phyloP scores from a whole-genome alignment of 2,797 vertebrate genomes.

The Gallirallus australis region DNA sequence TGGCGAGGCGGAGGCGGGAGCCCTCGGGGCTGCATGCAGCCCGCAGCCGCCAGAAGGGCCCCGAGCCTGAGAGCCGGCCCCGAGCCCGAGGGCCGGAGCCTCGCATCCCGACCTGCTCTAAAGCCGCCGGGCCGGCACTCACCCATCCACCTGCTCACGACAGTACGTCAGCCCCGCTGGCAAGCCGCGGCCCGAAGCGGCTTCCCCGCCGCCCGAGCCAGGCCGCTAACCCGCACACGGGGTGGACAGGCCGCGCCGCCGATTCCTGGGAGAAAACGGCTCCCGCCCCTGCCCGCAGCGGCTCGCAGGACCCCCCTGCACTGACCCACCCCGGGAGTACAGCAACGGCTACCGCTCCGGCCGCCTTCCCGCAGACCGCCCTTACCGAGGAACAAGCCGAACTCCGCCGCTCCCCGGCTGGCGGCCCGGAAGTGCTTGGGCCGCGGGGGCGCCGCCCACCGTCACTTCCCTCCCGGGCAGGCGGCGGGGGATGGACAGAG shows the following conservation, averaged over 20 bases:
- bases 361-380: background rate
- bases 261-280: background rate
- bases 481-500: background rate
- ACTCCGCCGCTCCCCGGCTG: no score
- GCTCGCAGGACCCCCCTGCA: background rate
- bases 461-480: background rate
- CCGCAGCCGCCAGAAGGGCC: background rate
- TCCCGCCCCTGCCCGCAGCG: background rate
- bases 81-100: no score
- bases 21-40: background rate
- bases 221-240: background rate
- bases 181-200: background rate
- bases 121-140: background rate
- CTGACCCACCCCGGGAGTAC: background rate
- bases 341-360: fast-evolving
- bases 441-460: background rate
- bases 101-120: background rate
- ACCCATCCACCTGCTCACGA: background rate
- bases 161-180: background rate
- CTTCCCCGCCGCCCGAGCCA: no score
- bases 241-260: background rate
- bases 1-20: no score
- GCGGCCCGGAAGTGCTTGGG: background rate
- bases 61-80: background rate
- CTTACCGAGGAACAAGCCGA: background rate